Conservation (phyloP, 1,140 invertebrate species). For the Apis florea region DNA sequence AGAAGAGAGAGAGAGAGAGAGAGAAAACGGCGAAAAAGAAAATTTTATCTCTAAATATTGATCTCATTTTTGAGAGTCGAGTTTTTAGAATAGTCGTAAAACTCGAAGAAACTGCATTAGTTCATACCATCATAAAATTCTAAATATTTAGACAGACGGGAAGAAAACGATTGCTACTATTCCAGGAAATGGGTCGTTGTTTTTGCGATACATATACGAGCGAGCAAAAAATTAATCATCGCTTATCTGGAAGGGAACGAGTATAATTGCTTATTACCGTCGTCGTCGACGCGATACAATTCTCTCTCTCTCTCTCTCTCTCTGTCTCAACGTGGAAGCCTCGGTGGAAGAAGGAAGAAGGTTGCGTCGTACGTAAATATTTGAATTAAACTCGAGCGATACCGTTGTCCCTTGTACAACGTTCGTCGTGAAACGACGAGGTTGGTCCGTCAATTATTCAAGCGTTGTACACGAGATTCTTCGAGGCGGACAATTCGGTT, state of each 20-base stretch:
- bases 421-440: conserved; percentile 1
- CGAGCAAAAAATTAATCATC: not conserved
- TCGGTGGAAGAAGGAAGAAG: not conserved
- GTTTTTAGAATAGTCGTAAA: no score
- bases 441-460: not conserved
- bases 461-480: not conserved
- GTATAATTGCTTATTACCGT: no score
- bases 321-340: not conserved
- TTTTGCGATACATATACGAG: not conserved
- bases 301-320: no score
- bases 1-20: no score
- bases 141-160: conserved; percentile 1
- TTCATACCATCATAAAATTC: not conserved
- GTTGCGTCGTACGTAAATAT: not conserved
- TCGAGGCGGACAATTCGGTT: conserved; percentile 9
- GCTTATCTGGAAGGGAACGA: not conserved
- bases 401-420: not conserved
- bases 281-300: not conserved
- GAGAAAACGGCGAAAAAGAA: no score
- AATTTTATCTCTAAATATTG: no score
- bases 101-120: not conserved
- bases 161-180: not conserved
- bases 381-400: conserved; percentile 21
- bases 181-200: not conserved
- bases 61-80: no score